phyloP scores from a whole-genome alignment of 2,113 vertebrate genomes.

The Ochotona curzoniae region DNA sequence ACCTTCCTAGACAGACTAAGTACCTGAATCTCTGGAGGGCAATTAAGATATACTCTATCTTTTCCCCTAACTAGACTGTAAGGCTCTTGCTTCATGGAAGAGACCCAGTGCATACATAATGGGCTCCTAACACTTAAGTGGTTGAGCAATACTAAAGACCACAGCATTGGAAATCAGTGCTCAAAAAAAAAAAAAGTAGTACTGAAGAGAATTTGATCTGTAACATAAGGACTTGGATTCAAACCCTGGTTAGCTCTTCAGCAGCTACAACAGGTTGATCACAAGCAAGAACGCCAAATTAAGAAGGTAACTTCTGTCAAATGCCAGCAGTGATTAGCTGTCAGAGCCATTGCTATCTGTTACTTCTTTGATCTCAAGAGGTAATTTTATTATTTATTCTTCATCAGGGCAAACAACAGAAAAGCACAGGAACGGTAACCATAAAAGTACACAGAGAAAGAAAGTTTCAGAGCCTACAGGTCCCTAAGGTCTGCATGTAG shows the following conservation, averaged over 20 bases:
- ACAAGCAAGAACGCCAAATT: not conserved
- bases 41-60: conserved; percentile 21
- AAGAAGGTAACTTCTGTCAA: not conserved
- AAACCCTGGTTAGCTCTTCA: conserved; percentile 38
- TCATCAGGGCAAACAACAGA: conserved; percentile 6
- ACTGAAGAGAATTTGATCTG: conserved; percentile 29
- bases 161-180: not conserved
- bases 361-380: conserved; percentile 30
- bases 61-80: not conserved
- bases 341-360: not conserved
- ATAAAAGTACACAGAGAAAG: not conserved
- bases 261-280: not conserved
- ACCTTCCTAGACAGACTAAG: conserved; percentile 34
- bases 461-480: not conserved
- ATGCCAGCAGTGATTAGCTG: not conserved
- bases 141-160: conserved; percentile 35
- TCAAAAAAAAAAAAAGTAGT: conserved; percentile 28
- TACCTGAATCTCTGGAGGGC: not conserved
- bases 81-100: conserved; percentile 22
- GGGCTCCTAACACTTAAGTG: conserved; percentile 4
- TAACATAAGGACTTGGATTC: not conserved
- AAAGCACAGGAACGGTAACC: conserved; percentile 25
- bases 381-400: conserved; percentile 29
- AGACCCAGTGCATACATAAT: conserved; percentile 22
- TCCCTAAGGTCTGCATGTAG: not conserved